Evolutionary conservation across 2,888 invertebrate genomes (phyloP).

Genomic region (Allophyes oxyacanthae): DNA sequence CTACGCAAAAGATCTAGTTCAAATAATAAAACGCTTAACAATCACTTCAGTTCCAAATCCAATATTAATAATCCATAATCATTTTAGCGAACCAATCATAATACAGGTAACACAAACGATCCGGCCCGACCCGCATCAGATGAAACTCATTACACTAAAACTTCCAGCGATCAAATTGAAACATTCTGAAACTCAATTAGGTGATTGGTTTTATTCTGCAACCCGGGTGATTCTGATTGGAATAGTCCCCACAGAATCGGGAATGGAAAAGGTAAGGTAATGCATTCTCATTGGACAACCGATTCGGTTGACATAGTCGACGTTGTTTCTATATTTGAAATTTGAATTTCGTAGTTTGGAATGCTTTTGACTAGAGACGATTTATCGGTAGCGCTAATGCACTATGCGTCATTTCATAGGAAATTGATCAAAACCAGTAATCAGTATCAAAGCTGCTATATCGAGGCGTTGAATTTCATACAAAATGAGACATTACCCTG

Average conservation of each 20-base stretch:
- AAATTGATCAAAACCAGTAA: no score
- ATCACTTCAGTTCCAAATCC: slow-evolving; percentile 6
- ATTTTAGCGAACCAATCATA: slow-evolving; percentile 16
- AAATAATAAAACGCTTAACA: background rate
- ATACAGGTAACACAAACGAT: background rate
- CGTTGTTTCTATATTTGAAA: slow-evolving; percentile 25
- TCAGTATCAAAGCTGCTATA: no score
- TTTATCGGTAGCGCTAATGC: no score
- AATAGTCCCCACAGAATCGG: slow-evolving; percentile 13
- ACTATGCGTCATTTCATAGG: no score
- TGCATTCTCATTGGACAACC: slow-evolving; percentile 35
- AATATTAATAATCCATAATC: slow-evolving; percentile 10
- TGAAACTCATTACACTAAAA: slow-evolving; percentile 35
- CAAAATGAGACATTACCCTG: no score
- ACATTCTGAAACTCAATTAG: slow-evolving; percentile 37
- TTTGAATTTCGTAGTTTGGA: slow-evolving; percentile 31
- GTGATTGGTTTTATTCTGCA: slow-evolving; percentile 32
- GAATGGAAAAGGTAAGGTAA: slow-evolving; percentile 18
- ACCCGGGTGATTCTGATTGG: slow-evolving; percentile 28
- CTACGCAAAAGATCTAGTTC: no score
- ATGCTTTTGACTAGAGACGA: no score
- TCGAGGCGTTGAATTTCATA: no score
- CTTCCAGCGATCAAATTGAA: slow-evolving; percentile 35
- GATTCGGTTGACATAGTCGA: slow-evolving; percentile 34
- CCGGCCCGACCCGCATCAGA: slow-evolving; percentile 3